Evolutionary conservation across 2,797 vertebrate species (phyloP).

Genomic region (Acropternis orthonyx): DNA sequence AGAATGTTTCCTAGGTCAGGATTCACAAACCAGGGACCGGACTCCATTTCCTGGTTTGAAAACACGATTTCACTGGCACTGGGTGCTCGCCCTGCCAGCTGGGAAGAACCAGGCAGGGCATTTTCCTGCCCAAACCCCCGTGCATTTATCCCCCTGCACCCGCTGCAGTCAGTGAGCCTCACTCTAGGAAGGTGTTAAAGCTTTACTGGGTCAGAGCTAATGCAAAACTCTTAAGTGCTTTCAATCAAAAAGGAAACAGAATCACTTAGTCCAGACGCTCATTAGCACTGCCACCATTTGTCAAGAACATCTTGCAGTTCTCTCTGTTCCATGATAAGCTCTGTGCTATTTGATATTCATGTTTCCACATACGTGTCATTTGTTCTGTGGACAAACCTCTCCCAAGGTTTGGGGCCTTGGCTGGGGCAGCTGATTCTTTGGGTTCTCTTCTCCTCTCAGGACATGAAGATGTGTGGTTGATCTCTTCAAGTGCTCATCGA

Average conservation of each 20-base stretch:
- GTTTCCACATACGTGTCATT: not conserved
- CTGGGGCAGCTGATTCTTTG: not conserved
- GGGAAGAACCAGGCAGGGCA: not conserved
- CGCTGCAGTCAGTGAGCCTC: not conserved
- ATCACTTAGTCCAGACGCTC: not conserved
- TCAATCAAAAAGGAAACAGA: not conserved
- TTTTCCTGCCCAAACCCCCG: not conserved
- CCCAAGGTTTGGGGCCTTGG: not conserved
- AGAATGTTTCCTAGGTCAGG: not conserved
- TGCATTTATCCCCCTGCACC: not conserved
- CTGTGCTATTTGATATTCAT: not conserved
- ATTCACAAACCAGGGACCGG: not conserved
- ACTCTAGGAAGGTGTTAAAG: not conserved
- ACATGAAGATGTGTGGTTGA: not conserved
- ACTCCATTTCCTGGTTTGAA: not conserved
- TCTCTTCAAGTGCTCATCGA: conserved; percentile 48
- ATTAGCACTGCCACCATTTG: not conserved
- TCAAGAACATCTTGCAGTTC: not conserved
- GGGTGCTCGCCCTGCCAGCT: not conserved
- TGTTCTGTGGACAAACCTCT: not conserved
- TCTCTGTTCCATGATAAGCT: not conserved
- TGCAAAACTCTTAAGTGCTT: not conserved
- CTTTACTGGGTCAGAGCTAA: not conserved
- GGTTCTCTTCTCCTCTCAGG: not conserved
- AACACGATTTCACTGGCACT: not conserved